A percentile compares a stretch with the other conserved stretches of the same genome.
Evolutionary conservation across 2,888 invertebrate species (phyloP).

Genomic region (Exephanes ischioxanthus): DNA sequence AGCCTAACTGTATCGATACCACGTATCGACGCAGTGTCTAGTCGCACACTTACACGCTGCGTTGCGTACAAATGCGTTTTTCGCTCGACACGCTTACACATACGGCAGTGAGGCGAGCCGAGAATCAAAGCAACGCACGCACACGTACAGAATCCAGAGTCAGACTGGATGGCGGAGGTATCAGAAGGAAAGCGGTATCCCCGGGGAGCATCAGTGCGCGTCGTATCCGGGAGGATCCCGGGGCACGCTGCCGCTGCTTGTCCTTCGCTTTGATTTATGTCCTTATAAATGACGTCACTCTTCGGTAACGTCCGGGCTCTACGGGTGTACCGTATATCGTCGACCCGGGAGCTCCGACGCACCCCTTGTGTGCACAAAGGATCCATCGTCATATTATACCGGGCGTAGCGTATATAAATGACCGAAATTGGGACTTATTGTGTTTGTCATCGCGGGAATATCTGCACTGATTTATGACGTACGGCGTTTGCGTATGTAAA

Average conservation of each 20-base stretch:
- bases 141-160: conserved; percentile 28
- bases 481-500: conserved; percentile 48
- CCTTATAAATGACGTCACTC: conserved; percentile 85
- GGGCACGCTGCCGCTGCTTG: conserved; percentile 68
- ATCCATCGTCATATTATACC: conserved; percentile 83
- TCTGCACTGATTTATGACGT: conserved; percentile 76
- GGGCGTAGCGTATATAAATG: conserved; percentile 84
- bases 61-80: conserved; percentile 54
- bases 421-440: conserved; percentile 85
- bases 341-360: conserved; percentile 27
- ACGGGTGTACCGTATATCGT: conserved; percentile 47
- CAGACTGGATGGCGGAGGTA: conserved; percentile 33
- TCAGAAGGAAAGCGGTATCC: conserved; percentile 61
- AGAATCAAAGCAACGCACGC: conserved; percentile 65
- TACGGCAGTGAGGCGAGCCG: conserved; percentile 37
- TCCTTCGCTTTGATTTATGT: conserved; percentile 85
- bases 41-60: conserved; percentile 58
- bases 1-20: conserved; percentile 28
- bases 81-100: conserved; percentile 36
- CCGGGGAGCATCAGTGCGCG: conserved; percentile 65
- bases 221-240: conserved; percentile 67
- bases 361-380: conserved; percentile 83
- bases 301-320: conserved; percentile 78
- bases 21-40: conserved; percentile 22
- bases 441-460: conserved; percentile 84